These are phyloP conservation scores for Euplexia lucipara DNA, from an alignment of 2,888 invertebrate species.

Conservation along the genomic window DNA sequence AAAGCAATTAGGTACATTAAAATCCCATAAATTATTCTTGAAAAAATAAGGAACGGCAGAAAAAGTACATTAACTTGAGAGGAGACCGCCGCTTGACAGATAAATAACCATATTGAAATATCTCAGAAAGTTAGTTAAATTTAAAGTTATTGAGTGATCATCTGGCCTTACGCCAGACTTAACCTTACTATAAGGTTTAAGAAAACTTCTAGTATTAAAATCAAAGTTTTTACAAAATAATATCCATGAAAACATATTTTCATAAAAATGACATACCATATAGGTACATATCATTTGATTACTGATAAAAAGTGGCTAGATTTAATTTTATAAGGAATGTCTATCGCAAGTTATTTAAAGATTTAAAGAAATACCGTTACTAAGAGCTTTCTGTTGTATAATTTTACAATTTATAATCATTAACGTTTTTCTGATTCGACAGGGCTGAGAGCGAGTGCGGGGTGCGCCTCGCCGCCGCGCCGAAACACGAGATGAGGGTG, in stretches of 20 bases:
- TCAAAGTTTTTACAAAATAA: conserved; percentile 2
- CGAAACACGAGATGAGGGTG: conserved; percentile 75
- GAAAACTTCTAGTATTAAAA: not conserved
- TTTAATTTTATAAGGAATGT: conserved; percentile 60
- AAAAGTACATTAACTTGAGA: conserved; percentile 81
- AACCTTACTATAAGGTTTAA: conserved; percentile 2
- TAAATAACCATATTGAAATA: conserved; percentile 71
- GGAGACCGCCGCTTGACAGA: conserved; percentile 72
- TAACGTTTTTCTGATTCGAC: conserved; percentile 81
- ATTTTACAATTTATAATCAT: conserved; percentile 88
- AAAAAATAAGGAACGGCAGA: conserved; percentile 76
- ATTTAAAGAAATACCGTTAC: conserved; percentile 78
- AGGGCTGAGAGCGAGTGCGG: conserved; percentile 69
- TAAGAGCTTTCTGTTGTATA: conserved; percentile 80
- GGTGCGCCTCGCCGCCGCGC: conserved; percentile 50
- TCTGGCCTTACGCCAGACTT: conserved; percentile 5
- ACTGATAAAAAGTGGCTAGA: conserved; percentile 25
- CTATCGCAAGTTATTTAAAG: conserved; percentile 69
- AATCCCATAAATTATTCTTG: conserved; percentile 79
- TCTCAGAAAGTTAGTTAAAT: conserved; percentile 21
- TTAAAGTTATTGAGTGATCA: conserved; percentile 7
- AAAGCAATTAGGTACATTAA: conserved; percentile 78
- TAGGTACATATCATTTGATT: too few species aligned
- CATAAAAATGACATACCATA: conserved; percentile 10
- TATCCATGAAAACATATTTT: conserved; percentile 7